Base-by-base conservation (phyloP, 2,888 invertebrate species). In the Gasteruption jaculator region DNA sequence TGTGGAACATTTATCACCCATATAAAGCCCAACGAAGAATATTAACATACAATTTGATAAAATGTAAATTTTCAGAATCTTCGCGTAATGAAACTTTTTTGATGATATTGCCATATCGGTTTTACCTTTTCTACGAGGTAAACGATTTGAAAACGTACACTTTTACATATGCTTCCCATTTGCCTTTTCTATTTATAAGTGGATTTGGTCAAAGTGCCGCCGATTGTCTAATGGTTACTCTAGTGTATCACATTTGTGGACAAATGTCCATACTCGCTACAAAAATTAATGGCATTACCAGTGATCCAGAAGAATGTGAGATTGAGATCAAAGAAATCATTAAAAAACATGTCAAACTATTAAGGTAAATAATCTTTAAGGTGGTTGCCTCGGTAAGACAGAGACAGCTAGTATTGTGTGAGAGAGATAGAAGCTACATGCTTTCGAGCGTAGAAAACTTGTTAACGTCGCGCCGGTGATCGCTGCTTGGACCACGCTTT, bases 171-270 rank as follows among this genome's bases (percentile, higher is more conserved):
- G 36, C 35, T 1, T 50, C 57, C 1, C 54, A 60, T 37, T 26
- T 59, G 5, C 63, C 62, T 3, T 61, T 65, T 39, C 57, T 60
- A 2, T 52, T 55, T 4, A 41, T 65, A 21, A 57, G 53, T 36
- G 53, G 53, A 14, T 53, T 60, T 18, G 58, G 58, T 3, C 60
- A 60, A 19, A 54, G 42, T 10, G 57, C 56, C 3, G 51, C 56
- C 0, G 63, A 63, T 25, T 64, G 61, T 41, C 29, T 63, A 4
- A 49, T 58, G 45, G 47, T 65, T 3, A 63, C 56, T 10, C 46
- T 63, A 1, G 58, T 55, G 0, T 61, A 57, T 41, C 63, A 64
- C 36, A 47, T 60, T 8, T 60, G 58, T 25, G 62, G 64, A 2
- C 58, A 57, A 45, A 44, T 63, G 46, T 51, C 62, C 3, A 48